phyloP scores from a whole-genome alignment of 2,113 vertebrate species.

The Oostethus manadensis region DNA sequence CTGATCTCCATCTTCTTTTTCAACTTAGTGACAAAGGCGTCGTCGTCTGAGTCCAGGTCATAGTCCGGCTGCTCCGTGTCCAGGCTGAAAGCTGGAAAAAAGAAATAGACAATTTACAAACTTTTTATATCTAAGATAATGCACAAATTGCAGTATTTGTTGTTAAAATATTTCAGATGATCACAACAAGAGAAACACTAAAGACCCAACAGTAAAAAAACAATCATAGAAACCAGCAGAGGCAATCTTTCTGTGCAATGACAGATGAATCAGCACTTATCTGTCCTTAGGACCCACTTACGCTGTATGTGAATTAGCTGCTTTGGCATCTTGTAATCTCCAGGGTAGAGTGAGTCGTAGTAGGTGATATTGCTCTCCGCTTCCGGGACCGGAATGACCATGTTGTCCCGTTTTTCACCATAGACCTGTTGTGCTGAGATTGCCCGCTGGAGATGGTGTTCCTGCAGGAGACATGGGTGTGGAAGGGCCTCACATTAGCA shows the following conservation, averaged over 20 bases:
- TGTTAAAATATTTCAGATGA: too few species aligned
- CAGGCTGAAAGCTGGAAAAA: slow-evolving; percentile 91
- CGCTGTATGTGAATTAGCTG: slow-evolving; percentile 99
- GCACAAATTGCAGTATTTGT: too few species aligned
- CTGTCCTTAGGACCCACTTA: slow-evolving; percentile 69
- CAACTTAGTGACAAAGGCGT: slow-evolving; percentile 92
- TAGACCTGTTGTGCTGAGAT: slow-evolving; percentile 97
- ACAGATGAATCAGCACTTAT: neutral
- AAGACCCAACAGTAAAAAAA: too few species aligned
- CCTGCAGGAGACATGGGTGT: slow-evolving; percentile 57
- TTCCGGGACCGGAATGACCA: slow-evolving; percentile 97
- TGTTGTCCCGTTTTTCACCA: slow-evolving; percentile 97
- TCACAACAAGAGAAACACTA: too few species aligned
- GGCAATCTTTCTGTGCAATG: too few species aligned
- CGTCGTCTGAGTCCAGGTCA: slow-evolving; percentile 96
- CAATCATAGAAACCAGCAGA: too few species aligned
- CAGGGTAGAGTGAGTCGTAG: slow-evolving; percentile 94
- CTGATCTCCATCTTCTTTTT: slow-evolving; percentile 97
- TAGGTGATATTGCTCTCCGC: slow-evolving; percentile 97
- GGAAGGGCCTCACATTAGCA: neutral
- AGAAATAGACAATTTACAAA: neutral
- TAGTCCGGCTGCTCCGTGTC: slow-evolving; percentile 98
- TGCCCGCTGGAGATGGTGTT: slow-evolving; percentile 94
- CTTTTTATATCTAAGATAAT: too few species aligned
- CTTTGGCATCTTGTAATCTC: slow-evolving; percentile 98